These are phyloP conservation scores for Acanthurus lineatus DNA, from an alignment of 2,797 vertebrate species.

Conservation along the genomic window DNA sequence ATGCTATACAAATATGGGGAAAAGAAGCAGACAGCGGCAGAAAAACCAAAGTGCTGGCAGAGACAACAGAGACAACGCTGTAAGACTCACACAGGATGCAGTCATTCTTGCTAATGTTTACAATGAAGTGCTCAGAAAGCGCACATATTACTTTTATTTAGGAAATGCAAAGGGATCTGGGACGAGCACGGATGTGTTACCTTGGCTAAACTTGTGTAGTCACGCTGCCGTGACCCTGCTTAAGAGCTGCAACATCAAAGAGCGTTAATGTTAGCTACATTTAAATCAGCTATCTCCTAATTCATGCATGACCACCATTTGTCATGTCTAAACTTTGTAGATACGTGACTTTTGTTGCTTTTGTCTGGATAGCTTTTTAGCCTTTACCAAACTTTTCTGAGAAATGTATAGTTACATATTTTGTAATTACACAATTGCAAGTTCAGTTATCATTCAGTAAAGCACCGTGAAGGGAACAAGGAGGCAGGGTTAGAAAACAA, in stretches of 20 bases:
- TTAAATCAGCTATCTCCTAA: not conserved
- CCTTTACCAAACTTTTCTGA: not conserved
- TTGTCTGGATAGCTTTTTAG: not conserved
- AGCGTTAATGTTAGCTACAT: not conserved
- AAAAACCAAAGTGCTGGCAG: constrained; percentile 75
- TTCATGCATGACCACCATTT: not conserved
- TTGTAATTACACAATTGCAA: no score
- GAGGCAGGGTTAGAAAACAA: not conserved
- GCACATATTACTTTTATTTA: not conserved
- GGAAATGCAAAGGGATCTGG: not conserved
- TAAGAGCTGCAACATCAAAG: not conserved
- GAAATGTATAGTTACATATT: not conserved
- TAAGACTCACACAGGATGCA: constrained; percentile 64
- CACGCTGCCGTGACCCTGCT: not conserved
- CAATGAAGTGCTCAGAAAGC: not conserved
- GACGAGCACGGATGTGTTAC: accelerated
- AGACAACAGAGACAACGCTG: constrained; percentile 85
- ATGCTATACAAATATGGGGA: constrained; percentile 81
- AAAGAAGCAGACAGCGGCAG: constrained; percentile 84
- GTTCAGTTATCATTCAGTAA: not conserved
- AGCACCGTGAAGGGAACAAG: not conserved
- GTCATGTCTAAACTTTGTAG: accelerated
- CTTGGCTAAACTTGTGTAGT: not conserved
- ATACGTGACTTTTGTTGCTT: not conserved
- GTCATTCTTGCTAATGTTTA: constrained; percentile 30